These are phyloP conservation scores for Protophormia terraenovae DNA, from an alignment of 2,888 invertebrate genomes.

Conservation along the genomic window DNA sequence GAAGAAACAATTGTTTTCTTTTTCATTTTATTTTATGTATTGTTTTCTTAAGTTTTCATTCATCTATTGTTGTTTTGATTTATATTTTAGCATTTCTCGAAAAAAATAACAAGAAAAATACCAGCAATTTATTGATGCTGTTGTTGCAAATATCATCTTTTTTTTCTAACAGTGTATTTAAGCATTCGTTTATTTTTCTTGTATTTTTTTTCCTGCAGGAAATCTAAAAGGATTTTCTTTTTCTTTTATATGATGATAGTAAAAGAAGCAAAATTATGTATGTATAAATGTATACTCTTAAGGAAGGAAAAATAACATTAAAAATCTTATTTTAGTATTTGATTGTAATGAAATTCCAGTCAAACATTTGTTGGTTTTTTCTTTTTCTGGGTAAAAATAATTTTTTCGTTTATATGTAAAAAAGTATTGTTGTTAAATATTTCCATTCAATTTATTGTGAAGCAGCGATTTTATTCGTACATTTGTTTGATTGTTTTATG, in stretches of 20 bases:
- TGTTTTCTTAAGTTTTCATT: slow-evolving; percentile 7
- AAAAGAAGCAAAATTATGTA: background rate
- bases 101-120: background rate
- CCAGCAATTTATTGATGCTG: background rate
- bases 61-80: slow-evolving; percentile 23
- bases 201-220: too few relatives aligned
- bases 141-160: background rate
- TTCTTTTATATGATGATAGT: background rate
- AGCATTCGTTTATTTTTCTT: too few relatives aligned
- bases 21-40: background rate
- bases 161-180: background rate
- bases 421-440: background rate
- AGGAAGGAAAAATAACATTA: background rate
- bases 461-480: background rate
- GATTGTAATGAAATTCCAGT: slow-evolving; percentile 13
- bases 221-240: background rate
- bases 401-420: background rate
- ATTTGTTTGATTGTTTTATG: slow-evolving; percentile 12
- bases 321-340: background rate
- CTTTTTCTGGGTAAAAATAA: too few relatives aligned
- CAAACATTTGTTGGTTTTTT: slow-evolving; percentile 22
- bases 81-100: background rate
- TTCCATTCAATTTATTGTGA: slow-evolving; percentile 17
- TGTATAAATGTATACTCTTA: too few relatives aligned
- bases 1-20: background rate